Conservation (phyloP, 2,888 invertebrate genomes). For the Cylindroiulus punctatus region DNA sequence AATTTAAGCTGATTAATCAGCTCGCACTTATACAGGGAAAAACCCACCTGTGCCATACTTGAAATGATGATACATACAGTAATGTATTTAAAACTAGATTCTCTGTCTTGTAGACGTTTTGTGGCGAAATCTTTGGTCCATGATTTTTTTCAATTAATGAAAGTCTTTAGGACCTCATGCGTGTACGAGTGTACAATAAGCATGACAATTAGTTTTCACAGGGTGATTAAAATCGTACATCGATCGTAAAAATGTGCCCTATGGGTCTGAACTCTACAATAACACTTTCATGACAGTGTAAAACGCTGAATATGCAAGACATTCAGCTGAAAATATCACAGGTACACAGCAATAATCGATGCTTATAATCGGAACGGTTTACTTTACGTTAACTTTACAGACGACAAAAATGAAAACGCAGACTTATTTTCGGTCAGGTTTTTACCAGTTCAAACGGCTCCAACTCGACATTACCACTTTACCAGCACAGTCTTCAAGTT, state of each 20-base stretch:
- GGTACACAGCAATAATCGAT: background rate
- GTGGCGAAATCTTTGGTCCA: background rate
- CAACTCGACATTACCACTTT: background rate
- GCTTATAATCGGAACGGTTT: background rate
- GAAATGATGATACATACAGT: too few relatives aligned
- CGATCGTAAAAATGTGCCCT: background rate
- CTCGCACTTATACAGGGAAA: background rate
- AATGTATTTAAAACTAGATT: background rate
- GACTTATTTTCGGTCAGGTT: slow-evolving; percentile 19
- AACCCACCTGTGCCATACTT: background rate
- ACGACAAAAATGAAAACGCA: background rate
- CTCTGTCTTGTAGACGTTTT: background rate
- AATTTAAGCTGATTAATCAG: background rate
- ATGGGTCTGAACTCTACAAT: background rate
- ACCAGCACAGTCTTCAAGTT: background rate
- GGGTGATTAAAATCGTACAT: background rate
- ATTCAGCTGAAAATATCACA: background rate
- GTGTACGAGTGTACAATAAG: too few relatives aligned
- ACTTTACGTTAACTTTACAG: background rate
- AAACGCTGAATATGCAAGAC: background rate
- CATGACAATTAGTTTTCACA: background rate
- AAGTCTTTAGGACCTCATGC: too few relatives aligned
- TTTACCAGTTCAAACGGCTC: background rate
- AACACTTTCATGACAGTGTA: background rate
- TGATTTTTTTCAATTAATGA: too few relatives aligned